Evolutionary conservation across 1,140 invertebrate genomes (phyloP), one percentile per base, ranked within the genome.

Genomic region (Mactra quadrangularis): DNA sequence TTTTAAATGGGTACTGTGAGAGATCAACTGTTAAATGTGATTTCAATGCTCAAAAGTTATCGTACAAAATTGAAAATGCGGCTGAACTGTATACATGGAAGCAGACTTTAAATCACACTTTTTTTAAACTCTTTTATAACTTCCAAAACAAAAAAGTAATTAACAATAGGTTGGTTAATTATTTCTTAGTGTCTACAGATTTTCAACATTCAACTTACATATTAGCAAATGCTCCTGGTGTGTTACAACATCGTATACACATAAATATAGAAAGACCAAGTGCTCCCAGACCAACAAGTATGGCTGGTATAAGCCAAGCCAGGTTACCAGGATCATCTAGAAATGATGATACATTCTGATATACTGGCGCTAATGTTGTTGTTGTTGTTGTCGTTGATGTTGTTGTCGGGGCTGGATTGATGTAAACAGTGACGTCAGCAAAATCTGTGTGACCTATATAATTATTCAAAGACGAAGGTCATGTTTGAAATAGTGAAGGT

Each of bases 311-410:
- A 7, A 81, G 50, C 77, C 77, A 81, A n/a, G 64, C 77, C 22
- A 81, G n/a, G 35, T 81, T 81, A 1, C 64, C 77, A 9, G 64
- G 38, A 64, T 81, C 66, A n/a, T 59, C 64, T n/a, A 81, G n/a
- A 38, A 81, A 81, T 7, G 64, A 71, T 15, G 22, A n/a, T 6
- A 71, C 60, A 19, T 59, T 22, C 17, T 71, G 50, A 29, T 55
- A 68, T 9, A 19, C 31, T n/a, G 50, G 11, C 13, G 77, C 15
- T 25, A 68, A 17, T 47, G 64, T 57, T 47, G 52, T 59, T 35
- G 77, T 53, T 1, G 55, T 22, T 4, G 77, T 71, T 11, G 77
- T 59, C 11, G 77, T 60, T 22, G 77, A 71, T 13, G 77, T 70
- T 6, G 60, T 55, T n/a, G 38, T 17, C 13, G 77, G 77, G 13